Conservation (phyloP, 2,888 invertebrate genomes). For the Nomada fucata region DNA sequence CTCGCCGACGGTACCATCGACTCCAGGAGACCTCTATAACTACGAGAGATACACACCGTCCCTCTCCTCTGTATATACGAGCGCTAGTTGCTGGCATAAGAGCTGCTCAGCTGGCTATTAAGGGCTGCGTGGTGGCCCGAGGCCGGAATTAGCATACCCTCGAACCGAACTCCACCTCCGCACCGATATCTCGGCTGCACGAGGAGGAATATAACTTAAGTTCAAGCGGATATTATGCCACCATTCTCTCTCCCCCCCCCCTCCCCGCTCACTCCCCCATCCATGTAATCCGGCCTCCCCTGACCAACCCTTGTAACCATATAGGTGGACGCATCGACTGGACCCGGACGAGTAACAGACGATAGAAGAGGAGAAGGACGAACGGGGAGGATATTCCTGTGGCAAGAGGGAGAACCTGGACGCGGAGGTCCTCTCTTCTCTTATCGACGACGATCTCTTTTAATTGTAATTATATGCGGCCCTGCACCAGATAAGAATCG, state of each 20-base stretch:
- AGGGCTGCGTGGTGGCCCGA: slow-evolving; percentile 84
- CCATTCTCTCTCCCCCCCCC: slow-evolving; percentile 78
- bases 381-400: background rate
- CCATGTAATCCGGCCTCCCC: slow-evolving; percentile 72
- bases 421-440: slow-evolving; percentile 60
- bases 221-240: slow-evolving; percentile 83
- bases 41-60: slow-evolving; percentile 58
- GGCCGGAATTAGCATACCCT: slow-evolving; percentile 84
- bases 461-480: slow-evolving; percentile 84
- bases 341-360: slow-evolving; percentile 65
- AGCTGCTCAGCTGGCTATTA: slow-evolving; percentile 82
- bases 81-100: slow-evolving; percentile 80
- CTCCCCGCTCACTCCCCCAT: background rate
- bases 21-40: slow-evolving; percentile 70
- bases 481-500: slow-evolving; percentile 73
- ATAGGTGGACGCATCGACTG: slow-evolving; percentile 77
- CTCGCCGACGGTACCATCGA: slow-evolving; percentile 73
- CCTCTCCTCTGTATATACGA: slow-evolving; percentile 70
- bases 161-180: slow-evolving; percentile 83
- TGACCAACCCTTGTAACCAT: slow-evolving; percentile 73
- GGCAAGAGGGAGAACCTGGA: slow-evolving; percentile 39
- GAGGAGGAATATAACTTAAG: slow-evolving; percentile 81
- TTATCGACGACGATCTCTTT: slow-evolving; percentile 82
- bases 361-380: slow-evolving; percentile 55
- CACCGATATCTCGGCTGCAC: slow-evolving; percentile 78